Percentiles rank a stretch among this genome's conserved stretches.
phyloP scores from a whole-genome alignment of 1,140 invertebrate species.

The Pseudomyrmex cubaensis region DNA sequence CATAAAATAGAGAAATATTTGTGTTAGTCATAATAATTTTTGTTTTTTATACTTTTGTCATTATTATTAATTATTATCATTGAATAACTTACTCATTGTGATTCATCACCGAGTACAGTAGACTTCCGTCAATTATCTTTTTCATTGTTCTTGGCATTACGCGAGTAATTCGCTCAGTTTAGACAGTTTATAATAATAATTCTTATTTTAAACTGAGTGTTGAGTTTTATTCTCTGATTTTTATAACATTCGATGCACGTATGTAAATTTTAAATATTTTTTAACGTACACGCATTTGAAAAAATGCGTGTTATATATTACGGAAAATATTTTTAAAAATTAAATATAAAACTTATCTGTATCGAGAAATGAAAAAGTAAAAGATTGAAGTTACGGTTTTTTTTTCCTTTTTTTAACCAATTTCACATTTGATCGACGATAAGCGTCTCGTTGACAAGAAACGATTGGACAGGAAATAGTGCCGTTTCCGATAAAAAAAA shows the following conservation, averaged over 20 bases:
- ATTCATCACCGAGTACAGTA: background rate
- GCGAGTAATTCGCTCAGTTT: too few species aligned
- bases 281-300: background rate
- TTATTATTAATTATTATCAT: slow-evolving; percentile 25
- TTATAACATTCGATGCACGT: background rate
- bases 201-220: too few species aligned
- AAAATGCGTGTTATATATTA: background rate
- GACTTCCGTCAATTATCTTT: slow-evolving; percentile 22
- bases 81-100: too few species aligned
- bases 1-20: slow-evolving; percentile 29
- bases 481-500: slow-evolving; percentile 39
- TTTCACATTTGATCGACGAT: slow-evolving; percentile 4
- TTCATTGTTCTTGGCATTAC: background rate
- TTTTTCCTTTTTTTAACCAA: background rate
- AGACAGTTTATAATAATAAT: too few species aligned
- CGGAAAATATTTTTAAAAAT: too few species aligned
- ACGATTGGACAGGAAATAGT: slow-evolving; percentile 18
- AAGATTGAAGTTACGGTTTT: background rate
- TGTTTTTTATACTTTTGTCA: slow-evolving; percentile 28
- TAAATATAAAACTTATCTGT: too few species aligned
- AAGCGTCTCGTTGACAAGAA: slow-evolving; percentile 8
- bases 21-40: slow-evolving; percentile 12
- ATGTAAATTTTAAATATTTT: background rate
- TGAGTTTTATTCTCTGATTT: background rate
- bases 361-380: background rate